These are phyloP conservation scores for Pavo muticus DNA, from an alignment of 2,113 vertebrate species.

Conservation along the genomic window DNA sequence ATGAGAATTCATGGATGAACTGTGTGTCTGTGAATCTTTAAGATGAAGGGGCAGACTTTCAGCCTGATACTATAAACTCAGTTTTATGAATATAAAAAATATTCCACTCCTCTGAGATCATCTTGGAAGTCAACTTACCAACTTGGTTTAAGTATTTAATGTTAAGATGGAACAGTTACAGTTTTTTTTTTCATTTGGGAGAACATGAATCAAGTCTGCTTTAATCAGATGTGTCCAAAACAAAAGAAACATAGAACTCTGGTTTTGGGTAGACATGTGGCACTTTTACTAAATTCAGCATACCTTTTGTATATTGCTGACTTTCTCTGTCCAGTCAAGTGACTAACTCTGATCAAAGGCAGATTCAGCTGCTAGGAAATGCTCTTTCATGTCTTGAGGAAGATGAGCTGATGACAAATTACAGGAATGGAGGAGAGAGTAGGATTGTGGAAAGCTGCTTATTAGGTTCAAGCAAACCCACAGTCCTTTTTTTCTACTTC, in stretches of 20 bases:
- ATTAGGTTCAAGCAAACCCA: not conserved
- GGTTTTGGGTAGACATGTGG: not conserved
- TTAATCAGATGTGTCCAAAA: not conserved
- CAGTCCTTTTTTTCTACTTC: not conserved
- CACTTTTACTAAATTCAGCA: not conserved
- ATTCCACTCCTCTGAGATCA: not conserved
- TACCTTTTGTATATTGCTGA: not conserved
- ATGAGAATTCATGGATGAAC: not conserved
- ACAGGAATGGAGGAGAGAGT: not conserved
- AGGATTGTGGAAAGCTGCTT: not conserved
- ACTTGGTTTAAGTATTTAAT: not conserved
- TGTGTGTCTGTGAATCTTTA: not conserved
- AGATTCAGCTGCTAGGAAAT: not conserved
- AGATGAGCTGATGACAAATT: not conserved
- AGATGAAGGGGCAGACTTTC: not conserved
- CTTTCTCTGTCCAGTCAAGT: not conserved
- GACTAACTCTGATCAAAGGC: slow-evolving; percentile 27
- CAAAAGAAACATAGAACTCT: not conserved
- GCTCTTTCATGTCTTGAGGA: not conserved
- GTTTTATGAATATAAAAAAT: not conserved
- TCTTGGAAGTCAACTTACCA: fast-evolving
- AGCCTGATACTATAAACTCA: not conserved
- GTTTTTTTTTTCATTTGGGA: not conserved
- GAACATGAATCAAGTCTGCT: not conserved
- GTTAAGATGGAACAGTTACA: not conserved